Percentiles rank a stretch among this genome's conserved stretches.
Conservation (phyloP, 2,888 invertebrate genomes). For the Chelonus formosanus region DNA sequence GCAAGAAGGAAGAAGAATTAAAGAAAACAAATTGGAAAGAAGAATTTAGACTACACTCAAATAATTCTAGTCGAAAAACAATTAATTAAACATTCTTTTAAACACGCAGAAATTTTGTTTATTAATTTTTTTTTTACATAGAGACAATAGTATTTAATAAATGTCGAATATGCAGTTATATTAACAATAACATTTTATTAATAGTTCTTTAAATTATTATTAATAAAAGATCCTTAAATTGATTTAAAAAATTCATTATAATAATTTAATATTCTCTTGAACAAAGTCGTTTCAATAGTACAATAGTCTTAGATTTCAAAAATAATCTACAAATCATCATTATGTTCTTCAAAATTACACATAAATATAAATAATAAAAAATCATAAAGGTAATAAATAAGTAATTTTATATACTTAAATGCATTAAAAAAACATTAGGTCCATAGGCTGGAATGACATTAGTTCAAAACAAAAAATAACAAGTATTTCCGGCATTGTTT, state of each 20-base stretch:
- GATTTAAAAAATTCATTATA: no score
- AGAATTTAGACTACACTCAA: no score
- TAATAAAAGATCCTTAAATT: no score
- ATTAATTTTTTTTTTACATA: slow-evolving; percentile 38
- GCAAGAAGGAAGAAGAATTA: background rate
- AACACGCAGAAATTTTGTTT: slow-evolving; percentile 4
- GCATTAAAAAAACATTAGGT: slow-evolving; percentile 23
- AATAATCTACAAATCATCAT: no score
- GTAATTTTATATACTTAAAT: slow-evolving; percentile 10
- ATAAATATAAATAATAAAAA: slow-evolving; percentile 1
- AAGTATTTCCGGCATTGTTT: background rate
- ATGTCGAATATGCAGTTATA: slow-evolving; percentile 27
- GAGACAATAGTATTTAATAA: slow-evolving; percentile 38
- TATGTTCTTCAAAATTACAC: no score
- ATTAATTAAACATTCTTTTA: background rate
- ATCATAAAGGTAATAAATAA: slow-evolving; percentile 4
- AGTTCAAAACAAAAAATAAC: slow-evolving; percentile 32
- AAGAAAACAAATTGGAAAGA: no score
- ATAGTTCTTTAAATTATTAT: no score
- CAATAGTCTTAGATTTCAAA: no score
- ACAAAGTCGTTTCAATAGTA: no score
- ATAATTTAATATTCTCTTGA: no score
- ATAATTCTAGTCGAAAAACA: no score
- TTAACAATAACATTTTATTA: slow-evolving; percentile 14
- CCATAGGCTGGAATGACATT: slow-evolving; percentile 38